Evolutionary conservation across 2,113 vertebrate species (phyloP).

Genomic region (Anolis sagrei): DNA sequence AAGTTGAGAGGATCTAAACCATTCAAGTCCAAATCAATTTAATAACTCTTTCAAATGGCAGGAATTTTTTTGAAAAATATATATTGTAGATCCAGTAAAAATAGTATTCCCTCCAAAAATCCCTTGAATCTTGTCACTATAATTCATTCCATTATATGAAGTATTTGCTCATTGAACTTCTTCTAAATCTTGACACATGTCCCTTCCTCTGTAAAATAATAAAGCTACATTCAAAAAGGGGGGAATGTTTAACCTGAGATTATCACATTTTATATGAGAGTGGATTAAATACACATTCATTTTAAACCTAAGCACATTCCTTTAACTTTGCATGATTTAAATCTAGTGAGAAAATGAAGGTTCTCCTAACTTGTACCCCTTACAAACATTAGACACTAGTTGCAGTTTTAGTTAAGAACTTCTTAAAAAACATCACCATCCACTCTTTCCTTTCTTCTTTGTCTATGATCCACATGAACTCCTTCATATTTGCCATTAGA

Average conservation of each 20-base stretch:
- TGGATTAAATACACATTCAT: neutral
- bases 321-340: neutral
- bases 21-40: neutral
- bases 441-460: neutral
- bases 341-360: neutral
- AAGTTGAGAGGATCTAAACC: neutral
- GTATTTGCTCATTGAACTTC: neutral
- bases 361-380: neutral
- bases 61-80: neutral
- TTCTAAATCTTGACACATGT: neutral
- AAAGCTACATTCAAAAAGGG: neutral
- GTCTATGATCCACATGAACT: too few species aligned
- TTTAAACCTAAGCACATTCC: neutral
- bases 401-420: neutral
- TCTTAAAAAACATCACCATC: neutral
- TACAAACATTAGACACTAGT: neutral
- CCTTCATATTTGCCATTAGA: too few species aligned
- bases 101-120: too few species aligned
- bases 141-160: neutral
- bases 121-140: too few species aligned
- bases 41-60: neutral
- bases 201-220: neutral
- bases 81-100: too few species aligned
- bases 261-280: neutral
- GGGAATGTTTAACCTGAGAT: neutral